phyloP scores from a whole-genome alignment of 1,140 invertebrate species.

The Drosophila nannoptera region DNA sequence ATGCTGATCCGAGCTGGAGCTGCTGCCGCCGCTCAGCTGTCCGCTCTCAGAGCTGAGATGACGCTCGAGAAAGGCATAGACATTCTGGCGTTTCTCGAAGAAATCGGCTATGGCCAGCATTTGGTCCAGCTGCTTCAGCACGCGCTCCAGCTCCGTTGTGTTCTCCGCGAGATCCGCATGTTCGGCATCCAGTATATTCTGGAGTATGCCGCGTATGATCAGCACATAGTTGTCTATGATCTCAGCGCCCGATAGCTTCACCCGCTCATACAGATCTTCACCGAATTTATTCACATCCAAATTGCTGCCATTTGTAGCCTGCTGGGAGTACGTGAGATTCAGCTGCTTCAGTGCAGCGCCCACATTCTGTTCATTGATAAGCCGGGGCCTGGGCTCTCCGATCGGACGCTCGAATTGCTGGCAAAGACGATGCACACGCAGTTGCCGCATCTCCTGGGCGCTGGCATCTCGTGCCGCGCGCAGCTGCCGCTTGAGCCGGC shows the following conservation, averaged over 20 bases:
- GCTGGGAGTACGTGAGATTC: slow-evolving; percentile 38
- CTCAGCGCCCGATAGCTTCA: slow-evolving; percentile 58
- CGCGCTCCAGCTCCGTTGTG: slow-evolving; percentile 16
- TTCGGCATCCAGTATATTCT: slow-evolving; percentile 61
- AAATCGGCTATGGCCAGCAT: slow-evolving; percentile 62
- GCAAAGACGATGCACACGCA: slow-evolving; percentile 65
- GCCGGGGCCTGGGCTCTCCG: background rate
- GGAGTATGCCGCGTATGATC: slow-evolving; percentile 56
- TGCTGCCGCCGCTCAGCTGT: slow-evolving; percentile 33
- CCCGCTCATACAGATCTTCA: slow-evolving; percentile 52
- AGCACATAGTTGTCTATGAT: slow-evolving; percentile 69
- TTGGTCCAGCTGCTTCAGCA: slow-evolving; percentile 50
- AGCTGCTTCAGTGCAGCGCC: slow-evolving; percentile 47
- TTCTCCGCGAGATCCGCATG: slow-evolving; percentile 46
- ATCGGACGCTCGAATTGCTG: slow-evolving; percentile 51
- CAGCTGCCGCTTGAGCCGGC: slow-evolving; percentile 47
- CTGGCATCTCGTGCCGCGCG: slow-evolving; percentile 49
- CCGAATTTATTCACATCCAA: slow-evolving; percentile 58
- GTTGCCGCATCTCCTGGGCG: slow-evolving; percentile 60
- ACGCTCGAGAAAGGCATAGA: slow-evolving; percentile 61
- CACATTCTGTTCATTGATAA: slow-evolving; percentile 51
- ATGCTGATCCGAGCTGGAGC: slow-evolving; percentile 36
- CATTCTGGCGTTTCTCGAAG: slow-evolving; percentile 63
- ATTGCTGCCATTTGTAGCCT: background rate
- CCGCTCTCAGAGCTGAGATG: slow-evolving; percentile 49